These are phyloP conservation scores for Aphis gossypii DNA, from an alignment of 1,140 invertebrate genomes.

Conservation along the genomic window DNA sequence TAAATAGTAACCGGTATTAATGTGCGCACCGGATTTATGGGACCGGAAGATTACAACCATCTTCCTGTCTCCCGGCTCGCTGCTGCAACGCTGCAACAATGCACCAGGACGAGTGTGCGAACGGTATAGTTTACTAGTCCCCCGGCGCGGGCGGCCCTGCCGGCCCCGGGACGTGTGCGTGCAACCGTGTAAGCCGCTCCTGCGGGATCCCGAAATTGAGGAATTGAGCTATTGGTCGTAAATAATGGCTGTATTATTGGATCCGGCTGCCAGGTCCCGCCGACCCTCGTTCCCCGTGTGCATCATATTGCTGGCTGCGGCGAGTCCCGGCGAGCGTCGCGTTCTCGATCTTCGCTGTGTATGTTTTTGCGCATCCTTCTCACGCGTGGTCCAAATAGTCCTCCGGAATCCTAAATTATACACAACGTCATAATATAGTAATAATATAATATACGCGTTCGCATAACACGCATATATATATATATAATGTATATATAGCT, in stretches of 20 bases:
- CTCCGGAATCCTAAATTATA: conserved; percentile 17
- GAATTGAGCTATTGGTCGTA: conserved; percentile 28
- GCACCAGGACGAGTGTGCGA: not conserved
- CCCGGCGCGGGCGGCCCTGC: not conserved
- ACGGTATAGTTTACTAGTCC: not conserved
- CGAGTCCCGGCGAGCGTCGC: not conserved
- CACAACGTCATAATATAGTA: conserved; percentile 4
- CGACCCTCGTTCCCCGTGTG: not conserved
- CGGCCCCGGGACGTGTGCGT: not conserved
- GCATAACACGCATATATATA: not conserved
- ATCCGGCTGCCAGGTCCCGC: conserved; percentile 18
- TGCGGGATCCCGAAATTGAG: conserved; percentile 22
- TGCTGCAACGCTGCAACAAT: not conserved
- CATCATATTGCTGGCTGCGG: not conserved
- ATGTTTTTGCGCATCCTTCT: not conserved
- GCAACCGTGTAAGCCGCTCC: not conserved
- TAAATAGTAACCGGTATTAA: not conserved
- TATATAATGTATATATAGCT: not conserved
- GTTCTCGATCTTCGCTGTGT: not conserved
- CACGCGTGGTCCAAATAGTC: conserved; percentile 19
- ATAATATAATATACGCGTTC: conserved; percentile 20
- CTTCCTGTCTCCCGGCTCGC: conserved; percentile 20
- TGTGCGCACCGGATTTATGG: conserved; percentile 2
- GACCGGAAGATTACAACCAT: conserved; percentile 25
- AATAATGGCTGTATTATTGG: conserved; percentile 25